Base-by-base conservation (phyloP, 2,888 invertebrate species). In the Alviniconcha strummeri region DNA sequence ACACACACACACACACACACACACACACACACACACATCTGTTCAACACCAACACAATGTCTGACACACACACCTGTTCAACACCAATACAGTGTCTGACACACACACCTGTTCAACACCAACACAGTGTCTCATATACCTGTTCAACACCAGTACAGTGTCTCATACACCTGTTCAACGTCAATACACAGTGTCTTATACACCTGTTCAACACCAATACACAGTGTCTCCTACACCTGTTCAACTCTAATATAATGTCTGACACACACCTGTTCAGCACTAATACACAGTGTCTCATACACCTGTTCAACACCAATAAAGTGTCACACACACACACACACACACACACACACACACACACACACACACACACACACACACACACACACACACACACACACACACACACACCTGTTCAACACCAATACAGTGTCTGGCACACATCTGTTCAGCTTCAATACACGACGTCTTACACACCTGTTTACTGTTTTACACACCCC, bases 211-310 rank as follows among this genome's bases (percentile, higher is more conserved):
- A 64, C 64, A 64, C 64, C 9, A 9, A 64, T 15, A 64, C 64
- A 64, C 64, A 64, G 11, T 13, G 11, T 13, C 64, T 13, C 64
- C 1, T 15, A 64, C 64, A 64, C 15, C 9, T 15, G 36, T 36
- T 36, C 36, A 36, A 36, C 36, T 36, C 36, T 36, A 36, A 64
- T 64, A 64, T 15, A 64, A 1, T 36, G 36, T 36, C 36, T 36
- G 36, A 36, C 76, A 54, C 81, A 85, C 8, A 85, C 80, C 85
- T 85, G 67, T 19, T 64, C 64, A 64, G 1, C 11, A 64, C 11
- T 4, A 64, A 15, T 64, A 64, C 15, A 13, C 11, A 13, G 64
- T 64, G 15, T 64, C 9, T 13, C 15, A 13, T 64, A 64, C 9
- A 13, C 64, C 64, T 13, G 36, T 36, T 0, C 36, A 64, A 64